Conservation (phyloP, 2,888 invertebrate species). For the Athrips mouffetella region DNA sequence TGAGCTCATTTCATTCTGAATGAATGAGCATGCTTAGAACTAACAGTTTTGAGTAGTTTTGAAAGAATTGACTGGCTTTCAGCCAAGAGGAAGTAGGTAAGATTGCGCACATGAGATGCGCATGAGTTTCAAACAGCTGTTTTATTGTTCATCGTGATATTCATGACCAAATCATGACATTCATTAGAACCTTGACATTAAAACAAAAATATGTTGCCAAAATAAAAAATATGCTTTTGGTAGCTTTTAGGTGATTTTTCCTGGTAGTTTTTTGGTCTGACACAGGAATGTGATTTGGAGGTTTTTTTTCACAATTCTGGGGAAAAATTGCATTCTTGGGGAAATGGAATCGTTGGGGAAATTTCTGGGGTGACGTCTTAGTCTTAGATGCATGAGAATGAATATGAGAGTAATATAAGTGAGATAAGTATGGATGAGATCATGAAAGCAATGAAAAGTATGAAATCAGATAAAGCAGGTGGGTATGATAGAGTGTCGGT, state of each 20-base stretch:
- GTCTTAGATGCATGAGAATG: too few species aligned
- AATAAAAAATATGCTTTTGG: neutral
- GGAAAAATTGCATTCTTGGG: too few species aligned
- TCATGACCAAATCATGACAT: neutral
- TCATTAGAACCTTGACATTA: neutral
- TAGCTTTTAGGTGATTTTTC: too few species aligned
- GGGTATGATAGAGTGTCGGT: too few species aligned
- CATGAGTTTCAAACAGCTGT: constrained; percentile 2
- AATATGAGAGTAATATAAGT: too few species aligned
- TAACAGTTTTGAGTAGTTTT: constrained; percentile 2
- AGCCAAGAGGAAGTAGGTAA: constrained; percentile 12
- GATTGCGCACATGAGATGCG: too few species aligned
- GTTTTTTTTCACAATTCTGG: neutral
- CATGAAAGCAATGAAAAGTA: too few species aligned
- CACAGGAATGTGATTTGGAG: neutral
- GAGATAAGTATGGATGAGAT: too few species aligned
- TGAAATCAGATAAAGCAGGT: too few species aligned
- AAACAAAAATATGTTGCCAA: neutral
- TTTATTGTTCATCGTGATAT: neutral
- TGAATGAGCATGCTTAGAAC: constrained; percentile 4
- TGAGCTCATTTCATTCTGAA: constrained; percentile 11
- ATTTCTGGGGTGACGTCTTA: too few species aligned
- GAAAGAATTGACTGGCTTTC: neutral
- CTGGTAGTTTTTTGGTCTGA: neutral
- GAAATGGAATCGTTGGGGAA: too few species aligned